A percentile compares a stretch with the other conserved stretches of the same genome.
These are phyloP conservation scores for Nylanderia fulva DNA, from an alignment of 1,140 invertebrate species.

Conservation along the genomic window DNA sequence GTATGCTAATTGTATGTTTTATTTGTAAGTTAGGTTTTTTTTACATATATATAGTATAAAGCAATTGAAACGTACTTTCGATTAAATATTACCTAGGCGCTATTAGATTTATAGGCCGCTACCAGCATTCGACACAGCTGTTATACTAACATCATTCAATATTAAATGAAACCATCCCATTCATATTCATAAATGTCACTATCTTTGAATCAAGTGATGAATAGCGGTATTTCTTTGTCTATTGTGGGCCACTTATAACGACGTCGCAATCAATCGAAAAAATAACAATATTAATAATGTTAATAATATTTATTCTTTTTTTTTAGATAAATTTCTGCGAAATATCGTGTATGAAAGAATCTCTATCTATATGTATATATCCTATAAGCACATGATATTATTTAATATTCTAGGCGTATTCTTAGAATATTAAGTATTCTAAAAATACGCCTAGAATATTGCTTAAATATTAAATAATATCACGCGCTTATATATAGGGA, in stretches of 20 bases:
- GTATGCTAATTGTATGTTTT: neutral
- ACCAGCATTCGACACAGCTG: neutral
- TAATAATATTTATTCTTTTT: neutral
- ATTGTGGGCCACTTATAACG: slow-evolving; percentile 6
- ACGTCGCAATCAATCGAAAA: neutral
- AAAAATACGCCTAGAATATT: no score
- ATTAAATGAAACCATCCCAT: slow-evolving; percentile 1
- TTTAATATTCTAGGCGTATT: no score
- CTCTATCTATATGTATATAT: neutral
- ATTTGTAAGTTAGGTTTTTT: neutral
- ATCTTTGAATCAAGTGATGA: slow-evolving; percentile 23
- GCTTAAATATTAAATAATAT: no score
- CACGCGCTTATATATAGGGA: no score
- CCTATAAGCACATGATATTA: no score
- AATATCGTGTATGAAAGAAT: neutral
- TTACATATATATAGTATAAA: neutral
- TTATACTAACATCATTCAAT: slow-evolving; percentile 31
- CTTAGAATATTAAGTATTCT: no score
- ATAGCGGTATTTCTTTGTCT: neutral
- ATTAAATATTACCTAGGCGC: neutral
- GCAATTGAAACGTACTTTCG: neutral
- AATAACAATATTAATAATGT: no score
- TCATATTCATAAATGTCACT: slow-evolving; percentile 14
- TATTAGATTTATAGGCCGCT: neutral
- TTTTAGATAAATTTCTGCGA: neutral